A percentile compares a stretch with the other conserved stretches of the same genome.
Evolutionary conservation across 2,113 vertebrate genomes (phyloP).

Genomic region (Lycocorax pyrrhopterus): DNA sequence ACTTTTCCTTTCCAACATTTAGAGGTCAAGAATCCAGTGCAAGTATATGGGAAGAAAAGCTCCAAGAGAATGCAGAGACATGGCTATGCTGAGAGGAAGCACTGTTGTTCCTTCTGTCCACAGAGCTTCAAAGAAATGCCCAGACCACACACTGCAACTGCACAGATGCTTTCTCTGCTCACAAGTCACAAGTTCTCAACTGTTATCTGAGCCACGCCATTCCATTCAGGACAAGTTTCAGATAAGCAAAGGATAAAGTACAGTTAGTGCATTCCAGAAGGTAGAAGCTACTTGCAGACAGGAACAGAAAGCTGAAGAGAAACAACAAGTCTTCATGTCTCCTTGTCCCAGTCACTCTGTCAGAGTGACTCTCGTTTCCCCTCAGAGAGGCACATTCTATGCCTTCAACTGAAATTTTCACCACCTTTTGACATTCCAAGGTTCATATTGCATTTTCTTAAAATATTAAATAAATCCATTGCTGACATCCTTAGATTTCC

Average conservation of each 20-base stretch:
- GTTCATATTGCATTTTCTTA: neutral
- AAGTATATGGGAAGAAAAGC: neutral
- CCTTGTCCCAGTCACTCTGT: neutral
- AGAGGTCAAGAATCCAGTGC: neutral
- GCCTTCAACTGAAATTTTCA: neutral
- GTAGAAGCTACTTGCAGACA: neutral
- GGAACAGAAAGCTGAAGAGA: neutral
- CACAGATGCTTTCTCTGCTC: neutral
- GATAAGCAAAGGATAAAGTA: conserved; percentile 27
- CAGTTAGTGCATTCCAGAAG: neutral
- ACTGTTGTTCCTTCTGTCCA: neutral
- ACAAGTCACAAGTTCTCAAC: neutral
- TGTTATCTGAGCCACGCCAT: neutral
- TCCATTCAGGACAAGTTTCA: neutral
- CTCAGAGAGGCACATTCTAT: neutral
- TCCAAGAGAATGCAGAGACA: neutral
- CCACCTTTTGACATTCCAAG: neutral
- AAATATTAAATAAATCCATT: neutral
- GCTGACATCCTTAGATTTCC: neutral
- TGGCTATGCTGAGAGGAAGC: neutral
- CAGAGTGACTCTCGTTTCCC: neutral
- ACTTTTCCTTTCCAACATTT: neutral
- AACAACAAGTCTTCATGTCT: neutral
- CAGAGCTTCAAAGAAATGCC: neutral
- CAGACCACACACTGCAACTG: neutral